Evolutionary conservation across 2,113 vertebrate species (phyloP).

Genomic region (Caranx ignobilis): DNA sequence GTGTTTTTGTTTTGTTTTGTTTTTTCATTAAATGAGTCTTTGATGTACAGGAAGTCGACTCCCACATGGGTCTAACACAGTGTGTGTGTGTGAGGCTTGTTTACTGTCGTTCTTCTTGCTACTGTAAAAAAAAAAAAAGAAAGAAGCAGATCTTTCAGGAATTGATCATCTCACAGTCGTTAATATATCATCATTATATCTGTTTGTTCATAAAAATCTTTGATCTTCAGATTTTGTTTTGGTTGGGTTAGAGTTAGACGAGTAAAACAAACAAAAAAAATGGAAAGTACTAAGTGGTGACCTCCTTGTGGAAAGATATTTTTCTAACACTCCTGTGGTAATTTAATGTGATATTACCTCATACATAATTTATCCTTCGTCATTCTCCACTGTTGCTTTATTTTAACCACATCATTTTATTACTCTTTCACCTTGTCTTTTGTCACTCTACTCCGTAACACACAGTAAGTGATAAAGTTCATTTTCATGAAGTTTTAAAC

Average conservation of each 20-base stretch:
- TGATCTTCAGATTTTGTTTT: neutral
- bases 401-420: neutral
- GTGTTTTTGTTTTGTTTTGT: too few relatives aligned
- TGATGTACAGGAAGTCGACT: neutral
- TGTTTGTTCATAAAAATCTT: neutral
- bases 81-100: neutral
- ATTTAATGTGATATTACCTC: neutral
- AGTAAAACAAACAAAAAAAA: neutral
- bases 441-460: neutral
- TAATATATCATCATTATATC: neutral
- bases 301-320: neutral
- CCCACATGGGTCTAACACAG: too few relatives aligned
- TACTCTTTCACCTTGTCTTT: neutral
- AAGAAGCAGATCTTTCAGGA: neutral
- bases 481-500: neutral
- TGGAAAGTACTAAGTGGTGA: neutral
- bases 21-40: neutral
- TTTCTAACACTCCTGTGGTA: neutral
- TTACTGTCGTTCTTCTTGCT: neutral
- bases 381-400: neutral
- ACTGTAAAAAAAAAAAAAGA: neutral
- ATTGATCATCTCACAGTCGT: neutral
- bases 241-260: neutral
- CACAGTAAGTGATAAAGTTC: neutral
- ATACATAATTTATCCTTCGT: neutral